These are phyloP conservation scores for Odontophorus gujanensis DNA, from an alignment of 2,113 vertebrate genomes.

Conservation along the genomic window DNA sequence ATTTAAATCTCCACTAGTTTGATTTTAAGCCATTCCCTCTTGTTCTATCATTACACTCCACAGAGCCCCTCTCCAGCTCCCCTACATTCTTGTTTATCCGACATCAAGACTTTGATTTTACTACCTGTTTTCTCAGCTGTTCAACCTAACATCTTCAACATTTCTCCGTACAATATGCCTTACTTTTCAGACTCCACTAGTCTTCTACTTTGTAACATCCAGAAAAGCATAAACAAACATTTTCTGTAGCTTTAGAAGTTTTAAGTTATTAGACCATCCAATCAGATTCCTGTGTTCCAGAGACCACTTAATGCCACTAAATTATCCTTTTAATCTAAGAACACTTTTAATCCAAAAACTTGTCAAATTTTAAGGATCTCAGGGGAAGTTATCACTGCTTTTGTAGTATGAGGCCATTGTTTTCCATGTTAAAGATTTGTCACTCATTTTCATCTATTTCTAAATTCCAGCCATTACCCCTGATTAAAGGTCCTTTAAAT, in stretches of 20 bases:
- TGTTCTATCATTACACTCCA: background rate
- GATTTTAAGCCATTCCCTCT: background rate
- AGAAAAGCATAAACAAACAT: background rate
- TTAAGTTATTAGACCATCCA: background rate
- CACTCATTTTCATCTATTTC: background rate
- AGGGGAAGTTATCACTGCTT: background rate
- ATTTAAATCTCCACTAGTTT: background rate
- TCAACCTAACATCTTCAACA: background rate
- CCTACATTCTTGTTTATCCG: background rate
- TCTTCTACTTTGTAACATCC: background rate
- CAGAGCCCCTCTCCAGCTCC: background rate
- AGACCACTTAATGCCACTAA: background rate
- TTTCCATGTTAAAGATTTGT: background rate
- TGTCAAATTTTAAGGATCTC: background rate
- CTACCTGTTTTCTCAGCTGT: fast-evolving
- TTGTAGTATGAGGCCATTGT: background rate
- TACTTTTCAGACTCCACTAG: background rate
- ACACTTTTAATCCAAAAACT: background rate
- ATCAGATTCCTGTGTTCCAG: background rate
- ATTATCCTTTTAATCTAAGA: background rate
- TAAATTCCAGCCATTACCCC: background rate
- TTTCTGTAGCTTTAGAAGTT: background rate
- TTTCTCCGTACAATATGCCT: background rate
- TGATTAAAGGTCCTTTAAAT: background rate
- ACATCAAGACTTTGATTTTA: background rate